Conservation (phyloP, 2,888 invertebrate genomes). For the Chymomyza caudatula region DNA sequence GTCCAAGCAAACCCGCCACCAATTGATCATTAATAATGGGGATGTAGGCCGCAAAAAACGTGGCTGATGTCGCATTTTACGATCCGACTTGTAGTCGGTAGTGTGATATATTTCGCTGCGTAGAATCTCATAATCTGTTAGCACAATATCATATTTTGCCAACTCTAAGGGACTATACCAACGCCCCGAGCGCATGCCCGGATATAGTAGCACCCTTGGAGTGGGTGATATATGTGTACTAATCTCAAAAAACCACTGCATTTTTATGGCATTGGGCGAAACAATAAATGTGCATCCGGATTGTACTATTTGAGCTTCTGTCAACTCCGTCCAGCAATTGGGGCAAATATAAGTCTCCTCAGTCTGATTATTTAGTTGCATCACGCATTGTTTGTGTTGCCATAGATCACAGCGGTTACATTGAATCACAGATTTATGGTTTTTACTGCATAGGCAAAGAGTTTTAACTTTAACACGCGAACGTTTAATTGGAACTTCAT, state of each 20-base stretch:
- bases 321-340: conserved; percentile 80
- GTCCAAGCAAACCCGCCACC: conserved; percentile 89
- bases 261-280: conserved; percentile 82
- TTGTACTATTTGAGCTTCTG: conserved; percentile 50
- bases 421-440: conserved; percentile 70
- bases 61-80: conserved; percentile 80
- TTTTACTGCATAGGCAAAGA: conserved; percentile 77
- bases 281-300: conserved; percentile 85
- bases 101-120: conserved; percentile 82
- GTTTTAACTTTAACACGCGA: conserved; percentile 11
- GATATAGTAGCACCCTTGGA: conserved; percentile 80
- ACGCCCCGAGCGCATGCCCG: conserved; percentile 74
- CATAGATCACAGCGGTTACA: conserved; percentile 81
- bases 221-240: conserved; percentile 79
- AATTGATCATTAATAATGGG: conserved; percentile 84
- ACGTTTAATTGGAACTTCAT: conserved; percentile 30
- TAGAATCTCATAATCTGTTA: conserved; percentile 85
- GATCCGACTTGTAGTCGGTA: conserved; percentile 77
- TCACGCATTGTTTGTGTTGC: conserved; percentile 84
- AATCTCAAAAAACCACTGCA: conserved; percentile 87
- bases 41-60: conserved; percentile 82
- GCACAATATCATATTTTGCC: conserved; percentile 83
- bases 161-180: conserved; percentile 81
- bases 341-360: conserved; percentile 81
- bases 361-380: conserved; percentile 41